Conservation (phyloP, 1,140 invertebrate genomes). For the Dinothrombium tinctorium region DNA sequence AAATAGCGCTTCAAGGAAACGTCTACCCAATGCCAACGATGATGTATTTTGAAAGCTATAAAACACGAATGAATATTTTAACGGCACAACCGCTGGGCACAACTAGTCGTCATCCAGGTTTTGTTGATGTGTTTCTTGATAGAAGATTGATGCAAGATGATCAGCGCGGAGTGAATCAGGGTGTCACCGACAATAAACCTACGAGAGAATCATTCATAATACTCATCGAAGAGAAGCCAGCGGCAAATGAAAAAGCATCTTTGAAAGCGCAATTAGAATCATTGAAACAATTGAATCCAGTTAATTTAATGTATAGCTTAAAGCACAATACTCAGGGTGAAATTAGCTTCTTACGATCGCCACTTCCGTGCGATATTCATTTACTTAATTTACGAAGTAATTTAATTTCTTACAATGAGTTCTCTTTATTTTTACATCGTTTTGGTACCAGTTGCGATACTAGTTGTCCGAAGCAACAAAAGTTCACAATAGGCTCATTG, state of each 20-base stretch:
- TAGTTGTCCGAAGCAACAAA: background rate
- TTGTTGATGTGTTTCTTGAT: constrained; percentile 63
- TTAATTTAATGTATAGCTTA: background rate
- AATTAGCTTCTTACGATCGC: constrained; percentile 12
- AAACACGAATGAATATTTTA: constrained; percentile 42
- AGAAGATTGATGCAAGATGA: constrained; percentile 79
- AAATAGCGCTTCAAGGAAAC: constrained; percentile 81
- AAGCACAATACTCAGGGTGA: background rate
- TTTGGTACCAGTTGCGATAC: background rate
- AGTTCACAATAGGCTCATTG: background rate
- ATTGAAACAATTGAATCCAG: constrained; percentile 8
- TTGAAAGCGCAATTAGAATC: background rate
- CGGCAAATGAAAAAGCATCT: background rate
- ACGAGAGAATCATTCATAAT: constrained; percentile 50
- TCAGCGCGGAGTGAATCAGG: constrained; percentile 70
- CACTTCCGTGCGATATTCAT: constrained; percentile 30
- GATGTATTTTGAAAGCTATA: constrained; percentile 62
- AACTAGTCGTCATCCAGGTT: constrained; percentile 36
- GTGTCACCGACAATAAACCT: constrained; percentile 57
- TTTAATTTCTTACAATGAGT: constrained; percentile 14
- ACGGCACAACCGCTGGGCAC: constrained; percentile 67
- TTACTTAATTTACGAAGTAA: constrained; percentile 22
- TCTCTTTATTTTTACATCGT: constrained; percentile 25
- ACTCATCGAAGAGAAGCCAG: constrained; percentile 34
- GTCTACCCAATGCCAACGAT: constrained; percentile 75